These are phyloP conservation scores for Typhlichthys subterraneus DNA, from an alignment of 2,797 vertebrate species.

Conservation along the genomic window DNA sequence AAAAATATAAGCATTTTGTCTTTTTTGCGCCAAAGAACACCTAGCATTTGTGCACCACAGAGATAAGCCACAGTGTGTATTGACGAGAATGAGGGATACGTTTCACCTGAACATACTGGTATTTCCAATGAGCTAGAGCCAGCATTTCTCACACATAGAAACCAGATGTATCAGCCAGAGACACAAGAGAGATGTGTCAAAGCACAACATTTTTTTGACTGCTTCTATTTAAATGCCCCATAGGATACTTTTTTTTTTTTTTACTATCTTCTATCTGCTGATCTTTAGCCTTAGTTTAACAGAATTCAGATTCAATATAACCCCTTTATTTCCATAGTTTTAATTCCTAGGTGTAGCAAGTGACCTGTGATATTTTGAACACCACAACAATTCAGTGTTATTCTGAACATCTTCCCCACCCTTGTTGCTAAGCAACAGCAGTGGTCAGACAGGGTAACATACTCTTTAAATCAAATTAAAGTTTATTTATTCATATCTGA, in stretches of 20 bases:
- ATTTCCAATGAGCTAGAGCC: conserved; percentile 37
- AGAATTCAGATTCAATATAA: neutral
- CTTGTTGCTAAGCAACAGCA: conserved; percentile 76
- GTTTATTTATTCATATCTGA: conserved; percentile 55
- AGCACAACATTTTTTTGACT: neutral
- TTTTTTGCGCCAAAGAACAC: conserved; percentile 3
- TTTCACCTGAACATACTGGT: conserved; percentile 42
- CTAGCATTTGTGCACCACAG: neutral
- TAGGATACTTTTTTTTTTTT: conserved; percentile 1
- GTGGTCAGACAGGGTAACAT: conserved; percentile 52
- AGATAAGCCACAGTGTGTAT: neutral
- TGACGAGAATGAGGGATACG: conserved; percentile 25
- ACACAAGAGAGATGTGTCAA: conserved; percentile 19
- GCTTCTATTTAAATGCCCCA: neutral
- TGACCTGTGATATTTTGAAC: conserved; percentile 17
- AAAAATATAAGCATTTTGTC: too few species aligned
- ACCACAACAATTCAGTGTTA: conserved; percentile 47
- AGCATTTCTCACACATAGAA: conserved; percentile 41
- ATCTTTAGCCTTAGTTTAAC: neutral
- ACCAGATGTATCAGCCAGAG: conserved; percentile 24
- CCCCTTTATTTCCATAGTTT: conserved; percentile 20
- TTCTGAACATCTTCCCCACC: conserved; percentile 34
- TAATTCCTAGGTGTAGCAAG: conserved; percentile 14
- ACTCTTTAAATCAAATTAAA: conserved; percentile 43
- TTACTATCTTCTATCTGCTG: neutral